Conservation (phyloP, 1,140 invertebrate species). For the Neodiprion fabricii region DNA sequence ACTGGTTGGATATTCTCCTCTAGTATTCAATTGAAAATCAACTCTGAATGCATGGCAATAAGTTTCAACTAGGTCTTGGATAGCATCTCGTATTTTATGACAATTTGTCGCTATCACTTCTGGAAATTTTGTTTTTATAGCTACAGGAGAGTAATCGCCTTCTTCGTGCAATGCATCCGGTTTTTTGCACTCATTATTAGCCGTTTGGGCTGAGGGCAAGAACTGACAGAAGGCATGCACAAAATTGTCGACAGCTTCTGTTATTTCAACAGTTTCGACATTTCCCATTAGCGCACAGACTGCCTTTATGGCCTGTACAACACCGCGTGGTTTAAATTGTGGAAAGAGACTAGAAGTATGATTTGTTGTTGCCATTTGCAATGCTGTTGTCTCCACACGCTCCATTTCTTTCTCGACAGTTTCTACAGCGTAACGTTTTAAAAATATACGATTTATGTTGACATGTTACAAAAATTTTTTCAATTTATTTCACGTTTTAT, state of each 20-base stretch:
- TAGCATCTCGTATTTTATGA: slow-evolving; percentile 73
- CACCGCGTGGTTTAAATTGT: slow-evolving; percentile 66
- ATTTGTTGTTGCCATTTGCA: slow-evolving; percentile 62
- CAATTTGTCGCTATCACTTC: slow-evolving; percentile 68
- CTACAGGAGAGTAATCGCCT: slow-evolving; percentile 69
- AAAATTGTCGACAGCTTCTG: slow-evolving; percentile 75
- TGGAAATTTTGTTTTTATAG: slow-evolving; percentile 61
- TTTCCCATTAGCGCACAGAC: slow-evolving; percentile 87
- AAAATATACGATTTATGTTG: slow-evolving; percentile 3
- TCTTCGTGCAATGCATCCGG: slow-evolving; percentile 67
- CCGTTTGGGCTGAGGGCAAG: slow-evolving; percentile 56
- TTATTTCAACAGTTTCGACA: slow-evolving; percentile 86
- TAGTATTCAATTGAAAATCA: slow-evolving; percentile 72
- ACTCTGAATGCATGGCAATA: slow-evolving; percentile 85
- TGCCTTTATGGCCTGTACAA: slow-evolving; percentile 90
- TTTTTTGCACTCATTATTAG: slow-evolving; percentile 62
- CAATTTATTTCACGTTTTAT: slow-evolving; percentile 13
- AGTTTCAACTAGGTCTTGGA: slow-evolving; percentile 79
- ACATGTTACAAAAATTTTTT: neutral
- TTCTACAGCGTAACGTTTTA: slow-evolving; percentile 58
- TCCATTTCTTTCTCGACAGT: slow-evolving; percentile 84
- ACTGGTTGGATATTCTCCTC: slow-evolving; percentile 56
- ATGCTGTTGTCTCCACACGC: slow-evolving; percentile 71
- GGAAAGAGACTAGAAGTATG: slow-evolving; percentile 58
- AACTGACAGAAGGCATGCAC: slow-evolving; percentile 67